A percentile compares a stretch with the other conserved stretches of the same genome.
phyloP scores from a whole-genome alignment of 2,797 vertebrate genomes.

The Cyprinella venusta region DNA sequence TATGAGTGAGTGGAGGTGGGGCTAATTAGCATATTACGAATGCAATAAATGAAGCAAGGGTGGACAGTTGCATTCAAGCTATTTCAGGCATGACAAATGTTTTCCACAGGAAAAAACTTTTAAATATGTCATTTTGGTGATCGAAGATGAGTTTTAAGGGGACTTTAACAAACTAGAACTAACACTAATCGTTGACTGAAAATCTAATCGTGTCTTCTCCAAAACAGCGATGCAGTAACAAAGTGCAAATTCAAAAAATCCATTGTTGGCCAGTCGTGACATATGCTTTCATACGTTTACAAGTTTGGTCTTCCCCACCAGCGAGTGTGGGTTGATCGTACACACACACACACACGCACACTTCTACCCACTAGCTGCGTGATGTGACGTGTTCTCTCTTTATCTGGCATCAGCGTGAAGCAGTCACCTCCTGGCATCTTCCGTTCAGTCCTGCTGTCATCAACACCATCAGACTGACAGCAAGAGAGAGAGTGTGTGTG shows the following conservation, averaged over 20 bases:
- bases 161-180: not conserved
- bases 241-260: not conserved
- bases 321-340: not conserved
- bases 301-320: constrained; percentile 32
- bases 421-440: constrained; percentile 41
- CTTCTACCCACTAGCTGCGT: constrained; percentile 27
- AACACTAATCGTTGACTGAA: not conserved
- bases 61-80: no score
- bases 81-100: no score
- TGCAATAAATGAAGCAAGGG: no score
- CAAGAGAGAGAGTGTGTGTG: constrained; percentile 19
- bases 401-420: constrained; percentile 40
- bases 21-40: no score
- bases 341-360: not conserved
- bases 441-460: constrained; percentile 37
- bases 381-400: constrained; percentile 28
- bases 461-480: constrained; percentile 45
- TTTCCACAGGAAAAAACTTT: no score
- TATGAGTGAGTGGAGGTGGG: no score
- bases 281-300: not conserved
- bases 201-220: no score
- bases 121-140: no score
- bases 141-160: no score
- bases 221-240: no score
- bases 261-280: not conserved